phyloP scores from a whole-genome alignment of 1,140 invertebrate genomes.

The Aphelinus atriplicis region DNA sequence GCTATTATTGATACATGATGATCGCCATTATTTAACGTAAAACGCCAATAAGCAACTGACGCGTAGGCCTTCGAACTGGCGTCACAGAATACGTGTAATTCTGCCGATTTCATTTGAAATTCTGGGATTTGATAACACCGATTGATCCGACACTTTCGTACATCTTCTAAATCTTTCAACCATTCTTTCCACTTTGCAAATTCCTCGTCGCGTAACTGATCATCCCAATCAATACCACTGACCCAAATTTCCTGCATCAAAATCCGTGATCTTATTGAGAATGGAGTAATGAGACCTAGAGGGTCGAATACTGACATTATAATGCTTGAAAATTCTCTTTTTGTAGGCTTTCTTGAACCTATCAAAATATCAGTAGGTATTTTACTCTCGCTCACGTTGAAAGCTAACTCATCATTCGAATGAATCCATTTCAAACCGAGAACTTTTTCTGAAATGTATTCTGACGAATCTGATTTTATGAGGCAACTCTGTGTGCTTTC shows the following conservation, averaged over 20 bases:
- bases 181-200: conserved; percentile 27
- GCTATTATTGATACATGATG: not conserved
- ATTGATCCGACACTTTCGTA: not conserved
- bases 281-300: not conserved
- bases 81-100: conserved; percentile 53
- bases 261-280: not conserved
- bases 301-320: not conserved
- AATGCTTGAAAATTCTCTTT: not conserved
- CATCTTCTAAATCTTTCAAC: conserved; percentile 16
- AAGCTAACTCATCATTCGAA: not conserved
- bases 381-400: not conserved
- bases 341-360: not conserved
- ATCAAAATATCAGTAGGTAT: not conserved
- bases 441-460: not conserved
- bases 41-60: conserved; percentile 47
- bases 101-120: not conserved
- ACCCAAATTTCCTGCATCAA: not conserved
- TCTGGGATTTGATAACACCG: not conserved
- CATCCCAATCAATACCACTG: conserved; percentile 43
- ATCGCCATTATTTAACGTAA: not conserved
- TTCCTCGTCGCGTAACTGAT: conserved; percentile 15
- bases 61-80: conserved; percentile 51
- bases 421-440: not conserved
- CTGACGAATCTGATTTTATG: not conserved
- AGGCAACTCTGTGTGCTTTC: not conserved